phyloP scores from a whole-genome alignment of 2,888 invertebrate genomes.

The Nomada lathburiana region DNA sequence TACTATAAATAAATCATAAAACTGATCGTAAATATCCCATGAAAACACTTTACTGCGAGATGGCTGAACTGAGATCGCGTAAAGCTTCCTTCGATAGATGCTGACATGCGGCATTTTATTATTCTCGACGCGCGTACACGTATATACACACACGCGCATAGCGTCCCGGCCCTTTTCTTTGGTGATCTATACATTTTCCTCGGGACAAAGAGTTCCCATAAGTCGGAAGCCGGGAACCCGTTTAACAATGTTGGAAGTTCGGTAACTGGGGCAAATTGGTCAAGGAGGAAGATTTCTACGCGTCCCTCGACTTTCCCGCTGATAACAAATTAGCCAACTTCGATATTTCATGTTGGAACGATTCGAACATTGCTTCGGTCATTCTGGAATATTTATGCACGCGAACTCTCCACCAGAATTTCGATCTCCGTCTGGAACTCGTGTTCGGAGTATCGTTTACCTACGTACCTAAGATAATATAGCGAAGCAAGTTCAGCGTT shows the following conservation, averaged over 20 bases:
- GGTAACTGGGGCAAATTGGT: slow-evolving; percentile 79
- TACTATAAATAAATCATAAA: slow-evolving; percentile 32
- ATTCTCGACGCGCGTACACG: slow-evolving; percentile 64
- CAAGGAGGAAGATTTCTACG: slow-evolving; percentile 61
- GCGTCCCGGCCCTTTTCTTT: slow-evolving; percentile 38
- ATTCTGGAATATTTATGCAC: slow-evolving; percentile 12
- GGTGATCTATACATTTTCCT: slow-evolving; percentile 79
- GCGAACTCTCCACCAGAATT: background rate
- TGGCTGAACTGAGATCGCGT: slow-evolving; percentile 36
- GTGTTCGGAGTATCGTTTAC: no score
- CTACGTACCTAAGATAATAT: no score
- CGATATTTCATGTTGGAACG: slow-evolving; percentile 72
- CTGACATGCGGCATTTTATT: slow-evolving; percentile 62
- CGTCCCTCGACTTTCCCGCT: slow-evolving; percentile 64
- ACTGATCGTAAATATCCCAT: slow-evolving; percentile 44
- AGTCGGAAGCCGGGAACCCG: slow-evolving; percentile 71
- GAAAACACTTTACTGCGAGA: slow-evolving; percentile 49
- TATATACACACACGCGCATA: slow-evolving; percentile 54
- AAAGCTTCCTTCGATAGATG: slow-evolving; percentile 39
- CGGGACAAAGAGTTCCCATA: slow-evolving; percentile 62
- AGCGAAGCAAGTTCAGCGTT: no score
- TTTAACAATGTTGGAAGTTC: slow-evolving; percentile 78
- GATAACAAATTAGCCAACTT: slow-evolving; percentile 72
- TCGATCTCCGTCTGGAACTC: no score
- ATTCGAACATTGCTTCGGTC: slow-evolving; percentile 45